Evolutionary conservation across 2,797 vertebrate genomes (phyloP).

Genomic region (Mormyrus hasselquistii): DNA sequence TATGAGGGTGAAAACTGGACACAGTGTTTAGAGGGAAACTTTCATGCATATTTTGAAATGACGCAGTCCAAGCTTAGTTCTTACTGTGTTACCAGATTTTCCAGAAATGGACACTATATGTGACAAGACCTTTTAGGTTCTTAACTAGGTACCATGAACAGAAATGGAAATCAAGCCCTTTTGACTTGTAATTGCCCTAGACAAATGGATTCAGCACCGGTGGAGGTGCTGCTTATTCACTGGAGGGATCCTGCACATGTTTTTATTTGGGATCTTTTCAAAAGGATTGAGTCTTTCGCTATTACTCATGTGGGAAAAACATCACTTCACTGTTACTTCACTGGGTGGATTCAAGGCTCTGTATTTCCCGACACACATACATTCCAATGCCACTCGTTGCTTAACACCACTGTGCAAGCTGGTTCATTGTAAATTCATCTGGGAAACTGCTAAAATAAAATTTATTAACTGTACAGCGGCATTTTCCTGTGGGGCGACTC

Average conservation of each 20-base stretch:
- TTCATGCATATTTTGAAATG: not conserved
- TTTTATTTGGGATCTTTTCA: not conserved
- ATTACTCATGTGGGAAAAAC: not conserved
- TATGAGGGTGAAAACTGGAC: not conserved
- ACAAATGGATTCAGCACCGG: not conserved
- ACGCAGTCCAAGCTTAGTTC: not conserved
- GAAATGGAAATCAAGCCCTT: not conserved
- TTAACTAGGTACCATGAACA: not conserved
- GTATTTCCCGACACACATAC: not conserved
- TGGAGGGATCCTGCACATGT: not conserved
- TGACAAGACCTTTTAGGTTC: not conserved
- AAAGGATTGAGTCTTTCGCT: not conserved
- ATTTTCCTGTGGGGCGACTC: not conserved
- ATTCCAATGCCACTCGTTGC: not conserved
- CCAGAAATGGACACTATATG: not conserved
- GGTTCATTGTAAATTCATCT: not conserved
- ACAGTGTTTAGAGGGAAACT: not conserved
- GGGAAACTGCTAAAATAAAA: slow-evolving; percentile 19
- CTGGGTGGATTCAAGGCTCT: not conserved
- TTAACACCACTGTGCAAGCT: not conserved
- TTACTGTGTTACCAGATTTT: not conserved
- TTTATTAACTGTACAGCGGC: not conserved
- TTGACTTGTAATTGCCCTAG: not conserved
- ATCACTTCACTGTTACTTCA: not conserved
- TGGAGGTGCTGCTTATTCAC: not conserved